phyloP scores from a whole-genome alignment of 2,113 vertebrate species.

The Anolis sagrei region DNA sequence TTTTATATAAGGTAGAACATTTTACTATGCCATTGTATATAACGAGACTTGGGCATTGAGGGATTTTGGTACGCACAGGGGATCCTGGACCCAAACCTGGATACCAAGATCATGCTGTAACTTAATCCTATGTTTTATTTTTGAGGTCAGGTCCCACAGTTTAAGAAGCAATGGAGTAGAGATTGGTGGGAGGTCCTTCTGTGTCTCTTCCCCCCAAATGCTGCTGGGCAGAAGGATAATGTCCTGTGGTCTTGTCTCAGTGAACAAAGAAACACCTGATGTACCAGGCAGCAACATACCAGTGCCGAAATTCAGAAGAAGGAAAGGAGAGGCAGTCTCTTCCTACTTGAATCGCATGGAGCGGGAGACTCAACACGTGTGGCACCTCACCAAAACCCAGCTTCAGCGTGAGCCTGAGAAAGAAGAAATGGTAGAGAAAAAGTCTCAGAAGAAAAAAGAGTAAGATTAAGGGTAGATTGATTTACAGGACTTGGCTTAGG shows the following conservation, averaged over 20 bases:
- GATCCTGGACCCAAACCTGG: too few relatives aligned
- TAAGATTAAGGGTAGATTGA: slow-evolving; percentile 67
- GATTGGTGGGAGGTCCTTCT: neutral
- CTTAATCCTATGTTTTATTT: neutral
- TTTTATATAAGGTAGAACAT: too few relatives aligned
- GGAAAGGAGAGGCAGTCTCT: slow-evolving; percentile 75
- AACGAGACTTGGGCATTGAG: too few relatives aligned
- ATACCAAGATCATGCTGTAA: too few relatives aligned
- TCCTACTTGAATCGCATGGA: slow-evolving; percentile 86
- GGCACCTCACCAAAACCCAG: slow-evolving; percentile 90
- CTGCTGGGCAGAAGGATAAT: neutral
- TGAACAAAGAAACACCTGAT: slow-evolving; percentile 37
- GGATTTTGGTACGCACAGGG: too few relatives aligned
- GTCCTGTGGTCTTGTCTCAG: slow-evolving; percentile 33
- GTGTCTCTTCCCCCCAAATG: neutral
- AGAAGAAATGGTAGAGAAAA: slow-evolving; percentile 65
- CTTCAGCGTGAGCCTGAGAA: slow-evolving; percentile 81
- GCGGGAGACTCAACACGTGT: slow-evolving; percentile 79
- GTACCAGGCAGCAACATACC: slow-evolving; percentile 63
- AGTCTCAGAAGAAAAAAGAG: slow-evolving; percentile 87
- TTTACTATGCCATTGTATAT: too few relatives aligned
- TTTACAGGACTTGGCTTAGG: accelerated
- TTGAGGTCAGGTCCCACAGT: neutral
- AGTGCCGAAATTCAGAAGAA: slow-evolving; percentile 82
- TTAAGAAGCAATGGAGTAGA: too few relatives aligned